phyloP scores from a whole-genome alignment of 2,797 vertebrate genomes.

The Myotis daubentonii region DNA sequence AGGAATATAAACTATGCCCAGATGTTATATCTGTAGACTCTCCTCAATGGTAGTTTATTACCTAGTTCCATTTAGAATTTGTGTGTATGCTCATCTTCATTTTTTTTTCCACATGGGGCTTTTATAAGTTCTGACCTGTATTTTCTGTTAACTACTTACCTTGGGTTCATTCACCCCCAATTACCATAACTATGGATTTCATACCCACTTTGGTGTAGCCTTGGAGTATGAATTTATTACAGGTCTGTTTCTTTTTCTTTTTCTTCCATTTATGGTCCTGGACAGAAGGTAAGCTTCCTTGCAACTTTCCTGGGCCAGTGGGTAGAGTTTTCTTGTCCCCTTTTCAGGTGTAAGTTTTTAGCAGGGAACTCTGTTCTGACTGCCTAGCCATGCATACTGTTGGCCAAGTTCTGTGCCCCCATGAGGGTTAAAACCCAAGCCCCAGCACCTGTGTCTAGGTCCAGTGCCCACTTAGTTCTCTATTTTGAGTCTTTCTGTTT shows the following conservation, averaged over 20 bases:
- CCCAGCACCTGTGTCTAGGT: not conserved
- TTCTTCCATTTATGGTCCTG: constrained; percentile 14
- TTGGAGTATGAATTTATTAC: constrained; percentile 28
- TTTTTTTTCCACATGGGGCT: not conserved
- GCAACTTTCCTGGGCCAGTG: not conserved
- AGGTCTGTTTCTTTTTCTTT: constrained; percentile 51
- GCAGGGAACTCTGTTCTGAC: not conserved
- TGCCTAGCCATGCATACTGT: not conserved
- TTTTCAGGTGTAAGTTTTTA: not conserved
- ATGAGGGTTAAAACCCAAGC: not conserved
- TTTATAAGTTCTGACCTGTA: constrained; percentile 22
- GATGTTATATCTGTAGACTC: not conserved
- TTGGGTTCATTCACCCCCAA: not conserved
- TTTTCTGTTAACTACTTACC: not conserved
- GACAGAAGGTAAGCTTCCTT: constrained; percentile 30
- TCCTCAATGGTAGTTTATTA: not conserved
- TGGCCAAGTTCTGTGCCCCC: not conserved
- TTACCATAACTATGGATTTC: not conserved
- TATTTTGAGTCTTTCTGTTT: constrained; percentile 21
- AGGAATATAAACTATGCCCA: not conserved
- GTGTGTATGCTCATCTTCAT: not conserved
- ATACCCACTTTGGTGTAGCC: not conserved
- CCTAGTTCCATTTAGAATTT: not conserved
- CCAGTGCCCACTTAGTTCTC: not conserved
- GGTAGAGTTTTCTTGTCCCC: not conserved